Evolutionary conservation across 2,797 vertebrate genomes (phyloP).

Genomic region (Sebastes steindachneri): DNA sequence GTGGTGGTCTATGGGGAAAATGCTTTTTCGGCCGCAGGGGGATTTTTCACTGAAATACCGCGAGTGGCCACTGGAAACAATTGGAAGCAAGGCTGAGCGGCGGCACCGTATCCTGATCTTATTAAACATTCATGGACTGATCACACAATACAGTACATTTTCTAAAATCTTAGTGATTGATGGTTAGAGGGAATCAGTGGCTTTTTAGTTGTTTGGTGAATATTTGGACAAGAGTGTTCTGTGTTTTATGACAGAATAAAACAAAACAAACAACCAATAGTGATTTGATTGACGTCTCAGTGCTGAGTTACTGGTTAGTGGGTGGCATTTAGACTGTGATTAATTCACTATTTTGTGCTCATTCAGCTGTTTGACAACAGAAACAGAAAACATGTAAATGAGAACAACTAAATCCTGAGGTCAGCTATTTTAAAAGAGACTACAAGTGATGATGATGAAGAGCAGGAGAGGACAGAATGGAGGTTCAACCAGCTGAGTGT

Average conservation of each 20-base stretch:
- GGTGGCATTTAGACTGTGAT: neutral
- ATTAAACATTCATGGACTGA: neutral
- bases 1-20: too few relatives aligned
- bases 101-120: too few relatives aligned
- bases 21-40: too few relatives aligned
- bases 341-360: neutral
- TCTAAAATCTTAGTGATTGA: neutral
- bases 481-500: neutral
- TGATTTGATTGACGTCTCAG: neutral
- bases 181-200: neutral
- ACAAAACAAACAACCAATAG: neutral
- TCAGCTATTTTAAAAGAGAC: neutral
- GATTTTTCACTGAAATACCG: too few relatives aligned
- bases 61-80: too few relatives aligned
- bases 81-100: too few relatives aligned
- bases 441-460: neutral
- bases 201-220: neutral
- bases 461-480: neutral
- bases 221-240: neutral
- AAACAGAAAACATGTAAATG: neutral
- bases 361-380: neutral
- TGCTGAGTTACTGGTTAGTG: neutral
- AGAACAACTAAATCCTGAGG: neutral
- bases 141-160: neutral
- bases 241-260: neutral